Evolutionary conservation across 2,888 invertebrate genomes (phyloP).

Genomic region (Cephus runcator): DNA sequence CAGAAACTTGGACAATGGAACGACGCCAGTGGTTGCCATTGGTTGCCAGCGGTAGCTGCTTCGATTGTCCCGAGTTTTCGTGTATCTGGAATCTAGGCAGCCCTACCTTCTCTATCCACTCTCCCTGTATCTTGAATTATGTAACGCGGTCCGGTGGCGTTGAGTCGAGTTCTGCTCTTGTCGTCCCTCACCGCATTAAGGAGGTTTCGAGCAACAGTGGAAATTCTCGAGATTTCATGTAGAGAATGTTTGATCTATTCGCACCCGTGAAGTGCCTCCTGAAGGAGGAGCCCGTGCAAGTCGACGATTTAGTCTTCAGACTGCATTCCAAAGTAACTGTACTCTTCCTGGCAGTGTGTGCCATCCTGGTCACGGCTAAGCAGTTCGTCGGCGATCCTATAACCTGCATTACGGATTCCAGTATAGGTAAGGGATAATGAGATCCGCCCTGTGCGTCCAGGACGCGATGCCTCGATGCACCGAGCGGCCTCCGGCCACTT

Average conservation of each 20-base stretch:
- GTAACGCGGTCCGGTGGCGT: background rate
- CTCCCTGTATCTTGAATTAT: background rate
- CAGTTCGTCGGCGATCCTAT: constrained; percentile 58
- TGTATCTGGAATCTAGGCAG: background rate
- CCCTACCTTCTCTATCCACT: background rate
- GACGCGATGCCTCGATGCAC: background rate
- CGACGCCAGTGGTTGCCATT: constrained; percentile 3
- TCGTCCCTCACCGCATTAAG: background rate
- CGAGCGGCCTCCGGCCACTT: background rate
- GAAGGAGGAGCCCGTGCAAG: constrained; percentile 31
- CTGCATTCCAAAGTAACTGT: constrained; percentile 51
- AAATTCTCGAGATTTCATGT: background rate
- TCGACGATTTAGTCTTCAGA: constrained; percentile 44
- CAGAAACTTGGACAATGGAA: constrained; percentile 34
- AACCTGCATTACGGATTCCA: constrained; percentile 47
- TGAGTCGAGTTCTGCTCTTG: background rate
- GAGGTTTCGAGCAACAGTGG: background rate
- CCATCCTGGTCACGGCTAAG: constrained; percentile 50
- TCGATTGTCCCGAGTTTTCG: constrained; percentile 6
- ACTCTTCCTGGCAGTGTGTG: constrained; percentile 43
- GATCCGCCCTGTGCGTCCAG: background rate
- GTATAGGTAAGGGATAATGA: constrained; percentile 27
- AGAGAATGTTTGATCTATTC: constrained; percentile 46
- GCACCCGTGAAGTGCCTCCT: constrained; percentile 41
- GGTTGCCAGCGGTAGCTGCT: constrained; percentile 6